phyloP scores from a whole-genome alignment of 2,888 invertebrate genomes.

The Apoda limacodes region DNA sequence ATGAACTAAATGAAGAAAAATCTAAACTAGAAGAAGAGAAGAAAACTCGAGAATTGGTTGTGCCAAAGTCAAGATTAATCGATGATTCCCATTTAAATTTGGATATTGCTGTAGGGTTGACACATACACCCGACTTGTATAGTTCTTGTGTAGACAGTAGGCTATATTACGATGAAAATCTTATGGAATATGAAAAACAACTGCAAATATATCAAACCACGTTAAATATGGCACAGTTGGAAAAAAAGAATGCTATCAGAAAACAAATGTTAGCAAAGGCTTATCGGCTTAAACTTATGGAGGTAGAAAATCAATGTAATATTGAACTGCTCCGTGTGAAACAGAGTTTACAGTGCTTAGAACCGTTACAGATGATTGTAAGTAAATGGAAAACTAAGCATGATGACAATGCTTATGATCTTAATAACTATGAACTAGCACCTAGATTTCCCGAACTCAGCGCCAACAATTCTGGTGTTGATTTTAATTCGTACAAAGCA shows the following conservation, averaged over 20 bases:
- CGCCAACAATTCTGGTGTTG: conserved; percentile 28
- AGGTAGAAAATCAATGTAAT: conserved; percentile 62
- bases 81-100: conserved; percentile 22
- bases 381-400: conserved; percentile 44
- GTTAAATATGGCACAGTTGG: conserved; percentile 52
- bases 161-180: conserved; percentile 44
- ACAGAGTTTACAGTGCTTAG: conserved; percentile 56
- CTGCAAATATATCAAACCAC: conserved; percentile 56
- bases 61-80: conserved; percentile 10
- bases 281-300: conserved; percentile 49
- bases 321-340: conserved; percentile 54
- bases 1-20: conserved; percentile 49
- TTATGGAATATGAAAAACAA: conserved; percentile 58
- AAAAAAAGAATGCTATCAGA: conserved; percentile 57
- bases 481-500: conserved; percentile 27
- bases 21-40: conserved; percentile 37
- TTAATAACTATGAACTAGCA: conserved; percentile 41
- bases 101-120: conserved; percentile 16
- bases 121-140: conserved; percentile 25
- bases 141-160: conserved; percentile 40
- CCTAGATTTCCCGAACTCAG: conserved; percentile 45
- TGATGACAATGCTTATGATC: conserved; percentile 32
- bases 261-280: conserved; percentile 62
- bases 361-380: conserved; percentile 51
- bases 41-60: no score